Evolutionary conservation across 2,797 vertebrate genomes (phyloP).

Genomic region (Eulemur rubriventer): DNA sequence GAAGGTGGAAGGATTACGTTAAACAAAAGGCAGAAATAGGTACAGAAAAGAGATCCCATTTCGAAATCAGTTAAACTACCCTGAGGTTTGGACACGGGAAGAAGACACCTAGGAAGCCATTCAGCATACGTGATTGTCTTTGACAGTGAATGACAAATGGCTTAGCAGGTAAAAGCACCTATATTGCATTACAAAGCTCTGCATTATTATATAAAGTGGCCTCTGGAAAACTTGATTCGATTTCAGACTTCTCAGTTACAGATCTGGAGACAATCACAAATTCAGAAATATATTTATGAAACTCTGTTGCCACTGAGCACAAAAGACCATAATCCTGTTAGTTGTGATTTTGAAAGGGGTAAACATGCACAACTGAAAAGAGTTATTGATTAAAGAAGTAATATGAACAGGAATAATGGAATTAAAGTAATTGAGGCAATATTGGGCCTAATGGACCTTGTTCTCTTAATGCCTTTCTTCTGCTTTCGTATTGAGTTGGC

Average conservation of each 20-base stretch:
- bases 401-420: conserved; percentile 76
- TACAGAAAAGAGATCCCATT: background rate
- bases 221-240: conserved; percentile 56
- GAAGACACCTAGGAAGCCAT: background rate
- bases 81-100: background rate
- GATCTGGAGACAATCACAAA: conserved; percentile 66
- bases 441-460: conserved; percentile 75
- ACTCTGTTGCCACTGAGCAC: conserved; percentile 64
- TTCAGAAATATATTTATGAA: conserved; percentile 72
- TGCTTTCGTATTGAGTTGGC: conserved; percentile 62
- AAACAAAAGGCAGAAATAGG: background rate
- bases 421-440: conserved; percentile 79
- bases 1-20: background rate
- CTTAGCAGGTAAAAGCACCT: conserved; percentile 37
- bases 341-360: conserved; percentile 68
- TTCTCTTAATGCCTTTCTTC: conserved; percentile 64
- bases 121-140: background rate
- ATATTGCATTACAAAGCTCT: conserved; percentile 50
- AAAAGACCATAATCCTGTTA: conserved; percentile 73
- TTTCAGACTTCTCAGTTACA: conserved; percentile 48
- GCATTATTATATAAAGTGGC: conserved; percentile 54
- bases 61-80: background rate
- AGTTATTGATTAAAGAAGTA: conserved; percentile 75
- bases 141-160: conserved; percentile 55
- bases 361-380: conserved; percentile 73